Base-by-base conservation (phyloP, 2,113 vertebrate species). In the Deroptyus accipitrinus region DNA sequence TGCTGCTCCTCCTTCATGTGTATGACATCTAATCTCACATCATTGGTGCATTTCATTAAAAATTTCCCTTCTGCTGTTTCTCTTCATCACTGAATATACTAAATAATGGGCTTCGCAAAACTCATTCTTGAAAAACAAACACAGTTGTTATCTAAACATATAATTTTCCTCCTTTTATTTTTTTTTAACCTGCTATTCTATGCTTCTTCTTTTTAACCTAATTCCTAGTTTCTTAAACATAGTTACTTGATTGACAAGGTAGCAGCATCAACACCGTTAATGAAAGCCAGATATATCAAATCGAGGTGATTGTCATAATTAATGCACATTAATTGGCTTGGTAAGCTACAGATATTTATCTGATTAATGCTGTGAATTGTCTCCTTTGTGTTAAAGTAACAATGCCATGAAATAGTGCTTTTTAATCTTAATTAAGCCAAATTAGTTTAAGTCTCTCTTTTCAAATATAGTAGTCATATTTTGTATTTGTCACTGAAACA, bases 391-490 rank as follows among this genome's bases (percentile, higher is more conserved):
- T 2, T 61, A 16, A 63, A 72, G 37, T 76, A 72, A 30, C 57
- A 61, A 7, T 51, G 4, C 8, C 11, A 20, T 8, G 7, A 70
- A 70, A 5, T 0, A 37, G 11, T 57, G 5, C 2, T 3, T 28
- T 82, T 78, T 15, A 55, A 57, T 75, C 23, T 77, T 75, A 62
- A 51, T 67, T 55, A 41, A 30, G 61, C 8, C 17, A 66, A 79
- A 92, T 62, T 2, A 15, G 17, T 49, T 49, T 49, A 44, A 44
- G 48, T 54, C 5, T 30, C 15, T 48, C 3, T 2, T 15, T 78
- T 87, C 17, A 70, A 13, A 48, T 70, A 20, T 77, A 77, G 54
- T 2, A 1, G 19, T 69, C 28, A 87, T 6, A 28, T 59, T 62
- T 81, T 90, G 9, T 19, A 51, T 70, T 64, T 35, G n/a, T 66